phyloP scores from a whole-genome alignment of 1,140 invertebrate species.

The Ceratina japonica region DNA sequence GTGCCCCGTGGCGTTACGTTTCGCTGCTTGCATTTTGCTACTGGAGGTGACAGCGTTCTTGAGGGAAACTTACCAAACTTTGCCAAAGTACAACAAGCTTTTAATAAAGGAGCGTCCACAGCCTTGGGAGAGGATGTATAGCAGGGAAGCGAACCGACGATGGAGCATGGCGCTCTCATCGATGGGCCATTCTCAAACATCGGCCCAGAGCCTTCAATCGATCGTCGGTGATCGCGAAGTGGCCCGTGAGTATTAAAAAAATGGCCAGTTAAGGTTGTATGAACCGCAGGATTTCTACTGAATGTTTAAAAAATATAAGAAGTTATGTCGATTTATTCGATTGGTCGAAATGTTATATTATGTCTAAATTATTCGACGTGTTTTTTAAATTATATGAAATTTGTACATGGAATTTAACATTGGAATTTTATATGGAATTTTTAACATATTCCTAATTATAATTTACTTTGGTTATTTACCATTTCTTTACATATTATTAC shows the following conservation, averaged over 20 bases:
- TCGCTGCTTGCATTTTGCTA: conserved; percentile 95
- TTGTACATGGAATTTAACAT: too few species aligned
- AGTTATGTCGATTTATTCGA: too few species aligned
- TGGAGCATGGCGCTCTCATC: conserved; percentile 95
- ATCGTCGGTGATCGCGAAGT: conserved; percentile 88
- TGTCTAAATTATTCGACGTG: too few species aligned
- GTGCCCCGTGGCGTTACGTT: conserved; percentile 94
- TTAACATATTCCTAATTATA: too few species aligned
- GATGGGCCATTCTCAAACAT: conserved; percentile 95
- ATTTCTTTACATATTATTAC: too few species aligned
- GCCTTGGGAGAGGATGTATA: conserved; percentile 89
- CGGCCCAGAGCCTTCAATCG: conserved; percentile 93
- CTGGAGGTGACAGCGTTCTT: conserved; percentile 98
- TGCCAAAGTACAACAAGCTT: conserved; percentile 86
- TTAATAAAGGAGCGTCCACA: conserved; percentile 86
- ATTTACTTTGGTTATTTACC: too few species aligned
- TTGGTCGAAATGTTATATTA: too few species aligned
- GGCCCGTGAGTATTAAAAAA: conserved; percentile 75
- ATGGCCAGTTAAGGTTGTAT: background rate
- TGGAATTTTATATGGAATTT: too few species aligned
- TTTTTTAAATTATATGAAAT: too few species aligned
- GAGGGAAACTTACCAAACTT: conserved; percentile 94
- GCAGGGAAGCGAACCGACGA: conserved; percentile 89
- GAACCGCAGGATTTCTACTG: background rate
- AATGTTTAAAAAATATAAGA: too few species aligned